Evolutionary conservation across 2,797 vertebrate genomes (phyloP).

Genomic region (Acrossocheilus fasciatus): DNA sequence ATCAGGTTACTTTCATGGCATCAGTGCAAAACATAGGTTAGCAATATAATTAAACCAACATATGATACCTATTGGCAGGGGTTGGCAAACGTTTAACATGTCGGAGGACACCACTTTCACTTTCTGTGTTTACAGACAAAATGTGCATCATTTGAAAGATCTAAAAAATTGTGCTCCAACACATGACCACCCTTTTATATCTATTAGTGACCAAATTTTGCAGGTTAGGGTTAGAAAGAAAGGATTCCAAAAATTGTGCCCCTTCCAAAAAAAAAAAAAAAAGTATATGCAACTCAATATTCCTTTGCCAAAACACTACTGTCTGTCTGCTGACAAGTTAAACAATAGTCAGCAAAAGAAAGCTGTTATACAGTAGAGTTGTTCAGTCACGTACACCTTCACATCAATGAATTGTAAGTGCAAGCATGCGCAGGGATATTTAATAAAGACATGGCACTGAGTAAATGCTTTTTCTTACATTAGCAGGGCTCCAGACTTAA

Average conservation of each 20-base stretch:
- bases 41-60: not conserved
- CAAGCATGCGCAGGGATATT: not conserved
- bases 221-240: not conserved
- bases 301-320: not conserved
- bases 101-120: not conserved
- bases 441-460: not conserved
- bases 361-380: no score
- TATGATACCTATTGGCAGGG: not conserved
- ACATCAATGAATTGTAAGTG: not conserved
- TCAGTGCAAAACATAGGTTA: slow-evolving; percentile 8
- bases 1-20: not conserved
- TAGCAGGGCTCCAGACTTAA: not conserved
- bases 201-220: not conserved
- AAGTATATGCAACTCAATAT: not conserved
- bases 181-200: not conserved
- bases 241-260: not conserved
- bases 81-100: not conserved
- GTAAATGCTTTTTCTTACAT: not conserved
- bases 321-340: not conserved
- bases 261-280: no score
- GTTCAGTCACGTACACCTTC: not conserved
- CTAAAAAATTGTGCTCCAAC: not conserved
- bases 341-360: not conserved
- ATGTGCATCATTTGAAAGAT: not conserved
- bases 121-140: not conserved